Percentiles rank a stretch among this genome's conserved stretches.
These are phyloP conservation scores for Araneus ventricosus DNA, from an alignment of 1,140 invertebrate genomes.

Conservation along the genomic window DNA sequence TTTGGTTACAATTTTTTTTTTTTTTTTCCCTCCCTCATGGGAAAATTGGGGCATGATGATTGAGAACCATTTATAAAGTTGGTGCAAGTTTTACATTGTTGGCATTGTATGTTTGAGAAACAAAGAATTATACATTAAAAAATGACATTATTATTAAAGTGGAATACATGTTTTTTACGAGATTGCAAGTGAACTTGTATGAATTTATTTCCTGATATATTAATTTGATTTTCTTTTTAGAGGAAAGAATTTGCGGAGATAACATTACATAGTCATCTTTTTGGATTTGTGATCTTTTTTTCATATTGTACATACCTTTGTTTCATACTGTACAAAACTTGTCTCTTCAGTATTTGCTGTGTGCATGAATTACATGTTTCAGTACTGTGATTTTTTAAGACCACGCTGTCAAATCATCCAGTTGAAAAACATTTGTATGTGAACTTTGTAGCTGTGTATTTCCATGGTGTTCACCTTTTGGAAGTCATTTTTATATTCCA, in stretches of 20 bases:
- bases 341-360: slow-evolving; percentile 70
- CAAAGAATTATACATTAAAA: no score
- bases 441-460: slow-evolving; percentile 44
- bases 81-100: no score
- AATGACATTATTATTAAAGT: no score
- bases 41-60: no score
- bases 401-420: background rate
- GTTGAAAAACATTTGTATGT: background rate
- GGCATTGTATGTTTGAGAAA: no score
- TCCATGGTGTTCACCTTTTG: slow-evolving; percentile 45
- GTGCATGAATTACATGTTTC: slow-evolving; percentile 61
- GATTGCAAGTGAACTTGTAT: no score
- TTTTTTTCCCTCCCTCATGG: no score
- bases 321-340: slow-evolving; percentile 59
- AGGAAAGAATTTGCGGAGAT: background rate
- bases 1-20: no score
- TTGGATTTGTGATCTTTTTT: slow-evolving; percentile 33
- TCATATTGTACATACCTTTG: slow-evolving; percentile 60
- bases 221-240: slow-evolving; percentile 7
- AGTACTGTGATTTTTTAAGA: slow-evolving; percentile 72
- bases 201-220: no score
- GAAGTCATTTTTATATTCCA: slow-evolving; percentile 64
- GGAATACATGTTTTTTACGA: no score
- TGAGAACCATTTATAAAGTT: no score
- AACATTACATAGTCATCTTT: slow-evolving; percentile 3